phyloP scores from a whole-genome alignment of 2,113 vertebrate species.

The Gobius niger region DNA sequence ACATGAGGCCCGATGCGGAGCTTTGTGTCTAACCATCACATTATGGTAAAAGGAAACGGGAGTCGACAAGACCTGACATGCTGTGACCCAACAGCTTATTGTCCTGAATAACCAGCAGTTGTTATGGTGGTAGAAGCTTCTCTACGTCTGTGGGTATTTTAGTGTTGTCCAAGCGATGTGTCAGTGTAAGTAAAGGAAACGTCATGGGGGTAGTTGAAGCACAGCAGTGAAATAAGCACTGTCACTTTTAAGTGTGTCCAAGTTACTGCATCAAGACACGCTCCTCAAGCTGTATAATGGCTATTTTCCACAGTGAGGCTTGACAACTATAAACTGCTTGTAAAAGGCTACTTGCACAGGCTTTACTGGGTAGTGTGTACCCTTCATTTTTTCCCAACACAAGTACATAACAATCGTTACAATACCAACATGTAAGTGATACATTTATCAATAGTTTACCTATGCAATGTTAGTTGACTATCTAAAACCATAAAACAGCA shows the following conservation, averaged over 20 bases:
- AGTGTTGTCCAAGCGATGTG: slow-evolving; percentile 9
- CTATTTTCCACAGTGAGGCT: slow-evolving; percentile 41
- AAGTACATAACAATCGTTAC: too few species aligned
- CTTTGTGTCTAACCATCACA: slow-evolving; percentile 39
- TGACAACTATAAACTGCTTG: slow-evolving; percentile 31
- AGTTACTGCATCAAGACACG: slow-evolving; percentile 9
- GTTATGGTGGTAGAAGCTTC: slow-evolving; percentile 43
- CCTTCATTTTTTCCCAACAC: too few species aligned
- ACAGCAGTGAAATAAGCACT: slow-evolving; percentile 7
- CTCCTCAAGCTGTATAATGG: slow-evolving; percentile 33
- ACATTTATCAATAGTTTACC: too few species aligned
- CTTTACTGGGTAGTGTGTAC: not conserved
- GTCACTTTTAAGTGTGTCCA: not conserved
- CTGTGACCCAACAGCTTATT: slow-evolving; percentile 48
- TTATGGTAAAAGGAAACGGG: slow-evolving; percentile 66
- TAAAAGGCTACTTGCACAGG: slow-evolving; percentile 43
- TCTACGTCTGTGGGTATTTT: not conserved
- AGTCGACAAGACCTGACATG: slow-evolving; percentile 73
- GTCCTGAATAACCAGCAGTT: slow-evolving; percentile 54
- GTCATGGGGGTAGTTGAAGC: slow-evolving; percentile 5
- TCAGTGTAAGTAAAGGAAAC: slow-evolving; percentile 22
- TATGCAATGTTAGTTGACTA: too few species aligned
- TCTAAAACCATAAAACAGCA: too few species aligned
- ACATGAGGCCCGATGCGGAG: slow-evolving; percentile 43
- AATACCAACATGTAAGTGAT: too few species aligned